Evolutionary conservation across 2,888 invertebrate genomes (phyloP), one percentile per base, ranked within the genome.

Genomic region (Bursaphelenchus okinawaensis): DNA sequence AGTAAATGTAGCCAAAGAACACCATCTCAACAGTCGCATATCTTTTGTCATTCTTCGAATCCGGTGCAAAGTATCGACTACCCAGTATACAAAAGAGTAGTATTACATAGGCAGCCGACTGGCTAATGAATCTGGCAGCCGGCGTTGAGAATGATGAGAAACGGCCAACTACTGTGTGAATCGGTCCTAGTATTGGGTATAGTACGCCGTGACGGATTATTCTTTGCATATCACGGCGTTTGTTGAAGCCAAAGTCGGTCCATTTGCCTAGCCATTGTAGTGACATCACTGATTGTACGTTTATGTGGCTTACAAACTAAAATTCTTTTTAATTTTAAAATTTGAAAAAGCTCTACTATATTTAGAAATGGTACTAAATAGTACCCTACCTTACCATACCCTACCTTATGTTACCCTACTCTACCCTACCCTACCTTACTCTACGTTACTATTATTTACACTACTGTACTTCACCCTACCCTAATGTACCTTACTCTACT

Each of bases 181-280:
- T 26, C 2, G 57, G 50, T 22, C 31, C 29, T 16, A 58, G 7
- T 1, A 58, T 24, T 6, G 58, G 58, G 22, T 31, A 58, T 19
- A 58, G 50, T n/a, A 58, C 16, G 9, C 28, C 40, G 4, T 58
- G 58, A 12, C 29, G 31, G 22, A 28, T 1, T 12, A n/a, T 20
- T 16, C 58, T 28, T 3, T 4, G 20, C 1, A 22, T 16, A 23
- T 58, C 58, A 3, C 40, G 29, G 19, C 20, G 19, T n/a, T 7
- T 19, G 19, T 19, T 22, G 54, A 29, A 40, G 1, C 58, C 58
- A 4, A 16, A 28, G 19, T 58, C 50, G 4, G 58, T 58, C 78
- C 76, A 77, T 9, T 70, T 70, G 68, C 68, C 68, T 19, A 51
- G 19, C 68, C 68, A 68, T 12, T 52, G 29, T 9, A 31, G 29